A percentile compares a stretch with the other conserved stretches of the same genome.
These are phyloP conservation scores for Limnephilus auricula DNA, from an alignment of 2,888 invertebrate genomes.

Conservation along the genomic window DNA sequence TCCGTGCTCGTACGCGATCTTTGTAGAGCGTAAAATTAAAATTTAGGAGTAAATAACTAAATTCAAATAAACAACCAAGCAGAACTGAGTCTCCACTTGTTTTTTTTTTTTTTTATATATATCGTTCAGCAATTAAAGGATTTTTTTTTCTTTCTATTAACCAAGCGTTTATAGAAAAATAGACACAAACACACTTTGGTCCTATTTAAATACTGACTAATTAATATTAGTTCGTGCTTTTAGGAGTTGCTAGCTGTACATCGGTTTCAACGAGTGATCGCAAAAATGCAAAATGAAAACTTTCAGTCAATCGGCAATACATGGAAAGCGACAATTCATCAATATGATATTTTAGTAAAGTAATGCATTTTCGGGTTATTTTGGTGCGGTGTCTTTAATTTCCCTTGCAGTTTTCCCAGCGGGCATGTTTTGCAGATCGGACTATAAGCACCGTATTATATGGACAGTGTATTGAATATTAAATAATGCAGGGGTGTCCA, in stretches of 20 bases:
- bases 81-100: background rate
- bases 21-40: too few species aligned
- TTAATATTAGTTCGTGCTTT: background rate
- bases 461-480: slow-evolving; percentile 64
- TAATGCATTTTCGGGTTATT: background rate
- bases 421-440: slow-evolving; percentile 9
- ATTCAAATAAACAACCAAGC: background rate
- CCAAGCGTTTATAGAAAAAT: background rate
- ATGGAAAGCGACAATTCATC: background rate
- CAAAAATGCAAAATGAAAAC: background rate
- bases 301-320: background rate
- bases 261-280: slow-evolving; percentile 32
- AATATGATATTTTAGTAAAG: background rate
- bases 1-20: too few species aligned
- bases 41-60: background rate
- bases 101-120: background rate
- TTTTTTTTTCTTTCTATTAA: background rate
- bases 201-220: slow-evolving; percentile 30
- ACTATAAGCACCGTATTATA: slow-evolving; percentile 34
- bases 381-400: slow-evolving; percentile 23
- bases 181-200: background rate
- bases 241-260: slow-evolving; percentile 18
- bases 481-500: slow-evolving; percentile 64
- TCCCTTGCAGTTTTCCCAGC: background rate
- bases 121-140: background rate